Base-by-base conservation (phyloP, 1,140 invertebrate genomes). In the Drosophila fuyamai region DNA sequence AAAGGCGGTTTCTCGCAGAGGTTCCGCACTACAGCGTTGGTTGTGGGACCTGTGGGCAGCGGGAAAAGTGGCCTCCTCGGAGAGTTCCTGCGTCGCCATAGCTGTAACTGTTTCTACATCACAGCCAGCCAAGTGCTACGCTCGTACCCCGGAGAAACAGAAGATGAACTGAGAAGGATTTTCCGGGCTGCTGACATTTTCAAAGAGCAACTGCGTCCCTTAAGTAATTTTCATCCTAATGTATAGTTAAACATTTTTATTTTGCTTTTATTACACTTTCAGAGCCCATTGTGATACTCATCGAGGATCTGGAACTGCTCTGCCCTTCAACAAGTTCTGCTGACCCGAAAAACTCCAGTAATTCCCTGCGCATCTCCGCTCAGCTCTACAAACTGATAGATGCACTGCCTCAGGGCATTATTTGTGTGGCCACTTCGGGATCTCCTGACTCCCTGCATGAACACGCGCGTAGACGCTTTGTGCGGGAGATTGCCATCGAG, bases 401-500 rank as follows among this genome's bases (percentile, higher is more conserved):
- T 74, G 79, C 91, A 16, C 65, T 93, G 10, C 79, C 80, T 32
- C 66, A 57, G 9, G 80, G 86, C 2, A 78, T 93, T 9, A 65
- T 93, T 23, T 91, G 93, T 23, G 75, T 94, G 48, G 93, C 91
- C 41, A 93, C 92, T 18, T 93, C 93, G 4, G 91, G 92, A 46
- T 60, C 82, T 8, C 83, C 91, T 0, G 81, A 93, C 44, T 54
- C 61, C 4, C 27, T 94, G 16, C 88, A 93, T 70, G 66, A 83
- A 14, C 83, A 91, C 2, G 70, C 92, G 6, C 77, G 90, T 89
- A 13, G 93, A 77, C 84, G 93, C 36, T 92, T 93, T 61, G 85
- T 92, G 23, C 70, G 90, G 29, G 93, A 93, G 50, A 75, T 92
- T 4, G 10, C 48, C 56, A 95, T 97, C 66, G 95, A 95, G 67